A percentile compares a stretch with the other conserved stretches of the same genome.
Evolutionary conservation across 2,113 vertebrate genomes (phyloP).

Genomic region (Ammodytes dubius): DNA sequence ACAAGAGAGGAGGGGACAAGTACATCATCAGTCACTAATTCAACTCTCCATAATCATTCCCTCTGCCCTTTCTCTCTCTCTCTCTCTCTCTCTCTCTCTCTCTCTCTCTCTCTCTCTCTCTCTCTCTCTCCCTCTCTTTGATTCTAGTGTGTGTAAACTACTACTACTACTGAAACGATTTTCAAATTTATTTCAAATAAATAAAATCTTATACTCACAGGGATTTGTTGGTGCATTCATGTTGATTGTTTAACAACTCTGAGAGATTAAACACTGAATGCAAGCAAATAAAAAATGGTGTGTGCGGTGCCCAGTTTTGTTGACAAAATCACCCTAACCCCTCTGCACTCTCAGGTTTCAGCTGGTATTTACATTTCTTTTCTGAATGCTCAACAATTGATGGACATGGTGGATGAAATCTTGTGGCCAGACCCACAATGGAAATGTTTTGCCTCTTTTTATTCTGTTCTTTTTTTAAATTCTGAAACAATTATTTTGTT

Average conservation of each 20-base stretch:
- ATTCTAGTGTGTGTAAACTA: too few relatives aligned
- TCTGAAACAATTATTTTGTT: too few relatives aligned
- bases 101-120: not conserved
- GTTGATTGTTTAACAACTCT: not conserved
- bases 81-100: not conserved
- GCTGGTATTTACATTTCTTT: too few relatives aligned
- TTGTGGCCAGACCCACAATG: too few relatives aligned
- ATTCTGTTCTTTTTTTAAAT: too few relatives aligned
- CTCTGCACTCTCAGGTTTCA: not conserved
- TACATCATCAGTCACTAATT: not conserved
- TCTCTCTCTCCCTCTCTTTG: not conserved
- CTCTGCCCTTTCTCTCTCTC: not conserved
- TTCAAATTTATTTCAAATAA: not conserved
- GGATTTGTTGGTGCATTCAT: slow-evolving; percentile 12
- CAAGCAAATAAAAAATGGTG: not conserved
- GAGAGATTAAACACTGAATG: not conserved
- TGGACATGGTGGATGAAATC: too few relatives aligned
- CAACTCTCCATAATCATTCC: not conserved
- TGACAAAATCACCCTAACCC: too few relatives aligned
- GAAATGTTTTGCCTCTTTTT: too few relatives aligned
- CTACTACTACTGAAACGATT: not conserved
- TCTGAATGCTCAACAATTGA: too few relatives aligned
- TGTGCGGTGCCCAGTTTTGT: not conserved
- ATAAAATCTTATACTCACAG: slow-evolving; percentile 8
- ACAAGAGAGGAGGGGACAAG: not conserved